Conservation (phyloP, 1,140 invertebrate genomes). For the Bradynema listronoti region DNA sequence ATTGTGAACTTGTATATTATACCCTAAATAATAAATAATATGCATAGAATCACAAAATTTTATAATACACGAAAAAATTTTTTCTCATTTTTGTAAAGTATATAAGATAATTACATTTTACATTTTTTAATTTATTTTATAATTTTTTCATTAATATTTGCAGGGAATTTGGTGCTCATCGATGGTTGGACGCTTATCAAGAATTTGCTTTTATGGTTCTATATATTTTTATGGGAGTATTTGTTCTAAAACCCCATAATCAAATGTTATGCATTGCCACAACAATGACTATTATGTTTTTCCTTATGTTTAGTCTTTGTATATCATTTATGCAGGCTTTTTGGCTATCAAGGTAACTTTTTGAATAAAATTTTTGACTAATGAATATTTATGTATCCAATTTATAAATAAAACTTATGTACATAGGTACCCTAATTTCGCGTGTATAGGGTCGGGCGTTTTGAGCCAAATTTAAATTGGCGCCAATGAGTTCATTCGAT, state of each 20-base stretch:
- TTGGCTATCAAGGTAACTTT: conserved; percentile 6
- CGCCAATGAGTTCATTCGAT: too few species aligned
- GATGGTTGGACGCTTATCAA: conserved; percentile 27
- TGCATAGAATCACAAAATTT: background rate
- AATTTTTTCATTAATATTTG: background rate
- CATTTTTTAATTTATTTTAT: background rate
- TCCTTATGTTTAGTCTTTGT: conserved; percentile 22
- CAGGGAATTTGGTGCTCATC: conserved; percentile 11
- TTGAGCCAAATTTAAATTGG: too few species aligned
- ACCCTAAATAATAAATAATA: background rate
- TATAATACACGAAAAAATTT: conserved; percentile 1
- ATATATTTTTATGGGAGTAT: conserved; percentile 29
- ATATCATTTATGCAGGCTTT: conserved; percentile 13
- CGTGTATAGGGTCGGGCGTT: too few species aligned
- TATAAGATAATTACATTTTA: background rate
- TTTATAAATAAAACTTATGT: too few species aligned
- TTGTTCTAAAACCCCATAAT: conserved; percentile 20
- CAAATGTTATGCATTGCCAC: conserved; percentile 16
- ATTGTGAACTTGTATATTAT: background rate
- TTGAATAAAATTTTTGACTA: background rate
- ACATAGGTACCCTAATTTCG: too few species aligned
- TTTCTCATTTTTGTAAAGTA: too few species aligned
- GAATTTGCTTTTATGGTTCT: conserved; percentile 28
- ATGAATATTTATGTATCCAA: background rate
- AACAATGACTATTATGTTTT: conserved; percentile 20